phyloP scores from a whole-genome alignment of 2,888 invertebrate genomes.

The Calameuta pallipes region DNA sequence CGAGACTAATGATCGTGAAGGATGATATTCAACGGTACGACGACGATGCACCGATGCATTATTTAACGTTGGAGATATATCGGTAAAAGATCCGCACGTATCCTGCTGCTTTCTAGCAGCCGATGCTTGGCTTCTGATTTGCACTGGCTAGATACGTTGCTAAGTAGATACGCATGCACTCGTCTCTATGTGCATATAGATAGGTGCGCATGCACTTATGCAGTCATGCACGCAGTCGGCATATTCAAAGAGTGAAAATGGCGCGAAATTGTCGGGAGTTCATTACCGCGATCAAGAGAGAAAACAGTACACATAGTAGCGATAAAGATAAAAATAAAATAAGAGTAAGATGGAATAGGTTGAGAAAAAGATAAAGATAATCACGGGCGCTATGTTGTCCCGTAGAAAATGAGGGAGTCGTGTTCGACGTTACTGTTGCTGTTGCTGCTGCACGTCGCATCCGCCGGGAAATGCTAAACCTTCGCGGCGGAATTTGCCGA shows the following conservation, averaged over 20 bases:
- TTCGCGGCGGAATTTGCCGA: slow-evolving; percentile 3
- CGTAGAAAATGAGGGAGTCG: too few relatives aligned
- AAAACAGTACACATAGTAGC: slow-evolving; percentile 31
- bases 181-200: too few relatives aligned
- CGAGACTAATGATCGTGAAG: too few relatives aligned
- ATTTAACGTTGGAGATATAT: slow-evolving; percentile 31
- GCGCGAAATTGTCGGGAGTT: slow-evolving; percentile 39
- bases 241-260: slow-evolving; percentile 41
- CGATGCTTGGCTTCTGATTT: neutral
- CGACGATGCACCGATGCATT: slow-evolving; percentile 30
- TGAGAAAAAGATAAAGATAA: too few relatives aligned
- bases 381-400: too few relatives aligned
- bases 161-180: too few relatives aligned
- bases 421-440: too few relatives aligned
- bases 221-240: slow-evolving; percentile 33
- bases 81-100: slow-evolving; percentile 16
- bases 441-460: slow-evolving; percentile 3
- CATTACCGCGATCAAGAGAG: slow-evolving; percentile 38
- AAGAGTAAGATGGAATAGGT: too few relatives aligned
- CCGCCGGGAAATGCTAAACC: slow-evolving; percentile 14
- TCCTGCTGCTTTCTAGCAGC: slow-evolving; percentile 35
- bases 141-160: too few relatives aligned
- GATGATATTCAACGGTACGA: too few relatives aligned
- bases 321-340: too few relatives aligned
- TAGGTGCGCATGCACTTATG: too few relatives aligned